A percentile compares a stretch with the other conserved stretches of the same genome.
Evolutionary conservation across 2,797 vertebrate species (phyloP).

Genomic region (Syndactyla subalaris): DNA sequence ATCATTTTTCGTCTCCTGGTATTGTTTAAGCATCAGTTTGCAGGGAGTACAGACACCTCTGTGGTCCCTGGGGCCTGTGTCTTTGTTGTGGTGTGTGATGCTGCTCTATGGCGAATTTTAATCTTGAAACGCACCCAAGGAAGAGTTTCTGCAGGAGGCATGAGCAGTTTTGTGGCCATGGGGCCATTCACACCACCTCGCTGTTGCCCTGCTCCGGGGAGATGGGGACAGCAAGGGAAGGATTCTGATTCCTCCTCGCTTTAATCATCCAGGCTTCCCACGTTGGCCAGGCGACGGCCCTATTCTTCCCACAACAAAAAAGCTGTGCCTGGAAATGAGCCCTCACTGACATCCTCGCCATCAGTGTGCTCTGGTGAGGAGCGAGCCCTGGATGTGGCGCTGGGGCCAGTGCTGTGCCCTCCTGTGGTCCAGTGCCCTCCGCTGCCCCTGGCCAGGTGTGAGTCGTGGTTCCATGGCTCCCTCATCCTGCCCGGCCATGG

Average conservation of each 20-base stretch:
- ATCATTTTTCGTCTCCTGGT: not conserved
- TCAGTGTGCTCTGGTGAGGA: fast-evolving
- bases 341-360: not conserved
- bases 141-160: not conserved
- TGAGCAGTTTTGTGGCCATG: not conserved
- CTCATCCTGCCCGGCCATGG: not conserved
- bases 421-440: not conserved
- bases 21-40: not conserved
- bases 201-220: fast-evolving
- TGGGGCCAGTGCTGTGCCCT: not conserved
- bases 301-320: not conserved
- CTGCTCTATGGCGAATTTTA: fast-evolving
- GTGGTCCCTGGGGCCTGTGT: not conserved
- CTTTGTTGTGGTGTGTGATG: not conserved
- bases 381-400: fast-evolving
- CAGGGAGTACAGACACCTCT: fast-evolving
- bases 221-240: not conserved
- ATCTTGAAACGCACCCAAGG: not conserved
- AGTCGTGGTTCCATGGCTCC: not conserved
- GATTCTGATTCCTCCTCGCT: not conserved
- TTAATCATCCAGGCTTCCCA: not conserved
- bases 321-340: not conserved
- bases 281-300: not conserved
- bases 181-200: fast-evolving
- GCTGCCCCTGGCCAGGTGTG: not conserved